Base-by-base conservation (phyloP, 2,113 vertebrate species). In the Junco hyemalis region DNA sequence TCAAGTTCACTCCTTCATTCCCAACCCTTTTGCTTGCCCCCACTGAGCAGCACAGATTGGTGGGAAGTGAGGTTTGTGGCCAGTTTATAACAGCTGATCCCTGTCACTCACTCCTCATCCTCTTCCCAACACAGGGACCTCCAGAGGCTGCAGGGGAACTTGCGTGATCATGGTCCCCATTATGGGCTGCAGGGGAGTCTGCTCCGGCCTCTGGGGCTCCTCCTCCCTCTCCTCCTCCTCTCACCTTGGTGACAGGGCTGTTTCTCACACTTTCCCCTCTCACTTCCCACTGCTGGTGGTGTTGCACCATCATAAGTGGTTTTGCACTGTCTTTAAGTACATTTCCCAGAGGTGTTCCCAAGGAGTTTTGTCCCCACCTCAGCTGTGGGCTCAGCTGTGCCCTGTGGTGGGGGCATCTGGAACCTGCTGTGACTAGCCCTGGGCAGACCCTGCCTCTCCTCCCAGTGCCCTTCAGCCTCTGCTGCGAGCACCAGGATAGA, bases 401-500 rank as follows among this genome's bases (percentile, higher is more conserved):
- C 56, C 14, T 81, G 31, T 1, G 2, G 10, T 70, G 14, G 36
- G 12, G 35, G 0, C 2, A 2, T 8, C 31, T 47, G 56, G 51
- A n/a, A 19, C 36, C 1, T 5, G n/a, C 36, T 17, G 51, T 76
- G 51, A 38, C 51, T 0, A 17, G 31, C 19, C 20, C 0, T 4
- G 13, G 69, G 74, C 64, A 48, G 36, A 35, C 26, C 23, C 0
- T 1, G 15, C n/a, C 9, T 15, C 35, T 53, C n/a, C 21, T 77
- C 64, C 12, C 31, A 23, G 26, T 33, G 54, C 9, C 9, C 38
- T 25, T 50, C 45, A 59, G 47, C 9, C 28, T 36, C 69, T 9
- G 1, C 29, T 65, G 54, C 2, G 4, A 8, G 9, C 0, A 0
- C 28, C 29, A 2, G 53, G 6, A 38, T 26, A 20, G 12, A 0